Percentiles rank a stretch among this genome's conserved stretches.
Evolutionary conservation across 1,140 invertebrate species (phyloP).

Genomic region (Drosophila baimaii): DNA sequence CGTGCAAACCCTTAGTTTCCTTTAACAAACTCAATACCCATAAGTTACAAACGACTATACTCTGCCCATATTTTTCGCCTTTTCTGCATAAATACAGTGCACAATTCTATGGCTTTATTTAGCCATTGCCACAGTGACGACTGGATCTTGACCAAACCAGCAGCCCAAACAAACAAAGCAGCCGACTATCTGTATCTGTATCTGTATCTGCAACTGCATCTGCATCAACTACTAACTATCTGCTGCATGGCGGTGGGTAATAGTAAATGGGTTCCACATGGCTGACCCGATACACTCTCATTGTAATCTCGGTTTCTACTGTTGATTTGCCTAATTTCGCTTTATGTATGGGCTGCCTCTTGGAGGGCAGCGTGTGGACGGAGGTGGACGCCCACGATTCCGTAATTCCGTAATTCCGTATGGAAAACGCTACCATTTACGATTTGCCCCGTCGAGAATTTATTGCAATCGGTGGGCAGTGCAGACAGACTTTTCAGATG

Average conservation of each 20-base stretch:
- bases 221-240: slow-evolving; percentile 30
- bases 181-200: slow-evolving; percentile 1
- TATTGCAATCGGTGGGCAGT: slow-evolving; percentile 79
- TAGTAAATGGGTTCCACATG: slow-evolving; percentile 61
- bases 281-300: slow-evolving; percentile 34
- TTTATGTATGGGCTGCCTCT: slow-evolving; percentile 65
- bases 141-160: slow-evolving; percentile 21
- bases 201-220: slow-evolving; percentile 6
- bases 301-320: slow-evolving; percentile 41
- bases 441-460: slow-evolving; percentile 46
- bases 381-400: slow-evolving; percentile 70
- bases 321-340: slow-evolving; percentile 78
- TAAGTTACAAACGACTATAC: slow-evolving; percentile 2
- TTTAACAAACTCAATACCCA: background rate
- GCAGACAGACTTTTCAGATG: slow-evolving; percentile 53
- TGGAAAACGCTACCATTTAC: slow-evolving; percentile 29
- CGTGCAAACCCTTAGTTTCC: background rate
- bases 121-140: slow-evolving; percentile 29
- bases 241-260: slow-evolving; percentile 35
- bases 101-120: slow-evolving; percentile 54
- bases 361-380: slow-evolving; percentile 36
- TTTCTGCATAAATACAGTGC: slow-evolving; percentile 39
- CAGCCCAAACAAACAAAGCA: slow-evolving; percentile 28
- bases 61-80: slow-evolving; percentile 21
- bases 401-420: slow-evolving; percentile 42